These are phyloP conservation scores for Chelonus formosanus DNA, from an alignment of 2,888 invertebrate genomes.

Conservation along the genomic window DNA sequence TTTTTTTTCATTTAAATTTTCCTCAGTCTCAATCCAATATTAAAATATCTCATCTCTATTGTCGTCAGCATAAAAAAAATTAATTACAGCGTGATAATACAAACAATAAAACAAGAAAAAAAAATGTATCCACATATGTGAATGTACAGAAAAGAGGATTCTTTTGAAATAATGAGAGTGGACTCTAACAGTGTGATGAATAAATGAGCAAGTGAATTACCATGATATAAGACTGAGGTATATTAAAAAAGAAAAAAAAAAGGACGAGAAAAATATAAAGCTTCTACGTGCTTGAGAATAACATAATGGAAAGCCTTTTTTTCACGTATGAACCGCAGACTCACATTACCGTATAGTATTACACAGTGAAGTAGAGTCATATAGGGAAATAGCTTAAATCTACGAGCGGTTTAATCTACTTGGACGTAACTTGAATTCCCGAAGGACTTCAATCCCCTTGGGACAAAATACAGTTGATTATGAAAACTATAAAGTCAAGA, in stretches of 20 bases:
- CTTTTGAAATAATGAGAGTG: not conserved
- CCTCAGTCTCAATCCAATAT: not conserved
- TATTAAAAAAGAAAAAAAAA: not conserved
- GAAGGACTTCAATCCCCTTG: conserved; percentile 39
- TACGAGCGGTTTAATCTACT: conserved; percentile 37
- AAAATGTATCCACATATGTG: not conserved
- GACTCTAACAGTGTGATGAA: conserved; percentile 32
- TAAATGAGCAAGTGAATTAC: conserved; percentile 40
- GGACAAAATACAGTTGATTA: conserved; percentile 30
- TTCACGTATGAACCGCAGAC: conserved; percentile 2
- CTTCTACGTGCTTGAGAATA: conserved; percentile 35
- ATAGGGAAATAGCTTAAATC: conserved; percentile 26
- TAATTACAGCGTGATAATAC: no score
- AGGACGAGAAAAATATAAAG: no score
- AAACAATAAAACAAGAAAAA: no score
- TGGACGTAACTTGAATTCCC: conserved; percentile 46
- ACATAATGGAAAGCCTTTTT: conserved; percentile 9
- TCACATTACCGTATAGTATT: not conserved
- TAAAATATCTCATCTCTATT: no score
- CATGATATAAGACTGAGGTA: conserved; percentile 32
- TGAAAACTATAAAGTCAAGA: conserved; percentile 13
- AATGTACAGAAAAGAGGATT: not conserved
- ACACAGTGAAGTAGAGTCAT: conserved; percentile 16
- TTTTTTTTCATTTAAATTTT: conserved; percentile 11
- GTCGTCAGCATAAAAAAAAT: no score